phyloP scores from a whole-genome alignment of 2,113 vertebrate genomes.

The Aleadryas rufinucha region DNA sequence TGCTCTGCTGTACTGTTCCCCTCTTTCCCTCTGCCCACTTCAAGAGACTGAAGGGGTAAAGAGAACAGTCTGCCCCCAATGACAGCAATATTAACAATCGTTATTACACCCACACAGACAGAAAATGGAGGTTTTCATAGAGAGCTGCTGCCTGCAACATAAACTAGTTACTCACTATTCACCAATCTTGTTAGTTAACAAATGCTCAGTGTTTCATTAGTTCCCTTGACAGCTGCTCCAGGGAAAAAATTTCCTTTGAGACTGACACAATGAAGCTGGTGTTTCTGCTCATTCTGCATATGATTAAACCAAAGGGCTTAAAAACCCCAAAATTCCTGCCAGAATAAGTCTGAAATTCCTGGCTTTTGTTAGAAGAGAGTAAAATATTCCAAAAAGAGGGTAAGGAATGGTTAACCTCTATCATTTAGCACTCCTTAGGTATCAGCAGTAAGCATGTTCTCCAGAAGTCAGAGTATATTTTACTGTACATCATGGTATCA shows the following conservation, averaged over 20 bases:
- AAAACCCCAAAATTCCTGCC: not conserved
- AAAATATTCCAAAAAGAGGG: not conserved
- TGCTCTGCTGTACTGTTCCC: not conserved
- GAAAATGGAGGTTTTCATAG: not conserved
- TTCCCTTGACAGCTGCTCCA: not conserved
- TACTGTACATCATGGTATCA: not conserved
- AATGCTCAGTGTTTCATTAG: conserved; percentile 17
- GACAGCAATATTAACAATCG: not conserved
- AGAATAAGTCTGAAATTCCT: not conserved
- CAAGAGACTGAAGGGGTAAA: not conserved
- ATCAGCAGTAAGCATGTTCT: not conserved
- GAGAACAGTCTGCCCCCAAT: not conserved
- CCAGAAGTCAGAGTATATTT: not conserved
- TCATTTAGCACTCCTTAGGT: not conserved
- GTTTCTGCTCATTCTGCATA: not conserved
- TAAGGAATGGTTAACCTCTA: not conserved
- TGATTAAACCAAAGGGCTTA: not conserved
- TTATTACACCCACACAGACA: not conserved
- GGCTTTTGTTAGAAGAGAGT: not conserved
- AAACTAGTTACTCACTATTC: not conserved
- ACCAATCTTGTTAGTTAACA: not conserved
- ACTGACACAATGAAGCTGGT: not conserved
- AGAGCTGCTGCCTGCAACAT: not conserved
- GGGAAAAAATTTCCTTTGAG: not conserved
- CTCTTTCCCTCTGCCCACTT: not conserved